phyloP scores from a whole-genome alignment of 2,797 vertebrate genomes.

The Coluber constrictor region DNA sequence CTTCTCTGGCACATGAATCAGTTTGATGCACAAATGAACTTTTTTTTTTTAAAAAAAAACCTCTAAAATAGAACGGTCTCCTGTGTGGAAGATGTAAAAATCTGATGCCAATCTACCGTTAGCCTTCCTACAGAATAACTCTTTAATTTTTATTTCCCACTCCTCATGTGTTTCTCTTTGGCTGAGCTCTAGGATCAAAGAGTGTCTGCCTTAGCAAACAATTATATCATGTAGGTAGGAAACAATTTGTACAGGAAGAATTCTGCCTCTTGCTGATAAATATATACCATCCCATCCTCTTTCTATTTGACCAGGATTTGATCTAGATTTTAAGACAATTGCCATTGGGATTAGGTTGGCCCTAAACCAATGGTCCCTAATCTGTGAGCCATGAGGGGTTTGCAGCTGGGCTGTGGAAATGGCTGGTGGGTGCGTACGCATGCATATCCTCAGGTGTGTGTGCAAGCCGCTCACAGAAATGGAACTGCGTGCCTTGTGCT shows the following conservation, averaged over 20 bases:
- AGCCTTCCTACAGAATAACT: not conserved
- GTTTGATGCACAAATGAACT: not conserved
- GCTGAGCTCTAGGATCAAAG: not conserved
- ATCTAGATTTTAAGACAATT: not conserved
- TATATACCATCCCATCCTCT: not conserved
- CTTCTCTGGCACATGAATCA: not conserved
- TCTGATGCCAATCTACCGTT: not conserved
- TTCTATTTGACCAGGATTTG: not conserved
- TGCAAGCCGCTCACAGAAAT: no score
- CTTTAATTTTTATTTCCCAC: not conserved
- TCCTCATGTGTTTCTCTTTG: not conserved
- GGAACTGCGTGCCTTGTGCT: no score
- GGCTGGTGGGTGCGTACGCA: no score
- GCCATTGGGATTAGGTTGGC: not conserved
- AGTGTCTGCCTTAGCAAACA: not conserved
- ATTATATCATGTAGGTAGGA: not conserved
- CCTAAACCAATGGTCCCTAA: not conserved
- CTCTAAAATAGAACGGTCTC: not conserved
- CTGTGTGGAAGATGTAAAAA: not conserved
- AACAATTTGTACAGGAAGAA: not conserved
- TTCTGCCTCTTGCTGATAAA: not conserved
- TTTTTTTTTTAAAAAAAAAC: not conserved
- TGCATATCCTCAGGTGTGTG: no score
- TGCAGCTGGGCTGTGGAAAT: no score
- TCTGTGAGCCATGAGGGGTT: no score